These are phyloP conservation scores for Pipa parva DNA, from an alignment of 2,113 vertebrate genomes.

Conservation along the genomic window DNA sequence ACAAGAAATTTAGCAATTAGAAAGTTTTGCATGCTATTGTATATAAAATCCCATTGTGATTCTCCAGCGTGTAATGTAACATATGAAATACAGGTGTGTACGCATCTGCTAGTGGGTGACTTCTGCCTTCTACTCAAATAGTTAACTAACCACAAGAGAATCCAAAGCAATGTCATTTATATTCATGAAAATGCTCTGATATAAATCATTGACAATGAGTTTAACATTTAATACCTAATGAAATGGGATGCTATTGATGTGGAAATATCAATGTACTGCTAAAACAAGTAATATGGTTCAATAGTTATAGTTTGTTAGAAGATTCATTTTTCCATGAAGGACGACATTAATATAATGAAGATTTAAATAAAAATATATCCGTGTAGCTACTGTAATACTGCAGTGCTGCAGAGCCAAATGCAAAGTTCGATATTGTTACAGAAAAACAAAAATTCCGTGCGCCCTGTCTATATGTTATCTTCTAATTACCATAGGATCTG, in stretches of 20 bases:
- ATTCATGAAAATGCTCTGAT: constrained; percentile 37
- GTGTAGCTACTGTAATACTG: too few species aligned
- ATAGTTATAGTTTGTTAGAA: neutral
- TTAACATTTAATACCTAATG: constrained; percentile 44
- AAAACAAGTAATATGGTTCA: constrained; percentile 20
- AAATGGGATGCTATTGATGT: constrained; percentile 38
- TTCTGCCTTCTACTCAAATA: constrained; percentile 24
- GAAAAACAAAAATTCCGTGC: too few species aligned
- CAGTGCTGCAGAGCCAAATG: too few species aligned
- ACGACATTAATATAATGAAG: constrained; percentile 10
- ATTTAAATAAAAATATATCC: neutral
- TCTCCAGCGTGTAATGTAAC: too few species aligned
- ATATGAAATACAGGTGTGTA: too few species aligned
- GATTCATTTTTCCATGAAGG: constrained; percentile 3
- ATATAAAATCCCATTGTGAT: too few species aligned
- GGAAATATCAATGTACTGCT: constrained; percentile 40
- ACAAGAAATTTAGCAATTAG: too few species aligned
- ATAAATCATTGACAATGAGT: constrained; percentile 44
- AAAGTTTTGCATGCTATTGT: too few species aligned
- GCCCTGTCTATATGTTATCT: too few species aligned
- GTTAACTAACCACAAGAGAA: constrained; percentile 31
- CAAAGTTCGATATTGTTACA: too few species aligned
- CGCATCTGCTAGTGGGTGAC: too few species aligned
- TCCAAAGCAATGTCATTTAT: constrained; percentile 35
- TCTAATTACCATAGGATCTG: too few species aligned